These are phyloP conservation scores for Aepyceros melampus DNA, from an alignment of 2,113 vertebrate genomes.

Conservation along the genomic window DNA sequence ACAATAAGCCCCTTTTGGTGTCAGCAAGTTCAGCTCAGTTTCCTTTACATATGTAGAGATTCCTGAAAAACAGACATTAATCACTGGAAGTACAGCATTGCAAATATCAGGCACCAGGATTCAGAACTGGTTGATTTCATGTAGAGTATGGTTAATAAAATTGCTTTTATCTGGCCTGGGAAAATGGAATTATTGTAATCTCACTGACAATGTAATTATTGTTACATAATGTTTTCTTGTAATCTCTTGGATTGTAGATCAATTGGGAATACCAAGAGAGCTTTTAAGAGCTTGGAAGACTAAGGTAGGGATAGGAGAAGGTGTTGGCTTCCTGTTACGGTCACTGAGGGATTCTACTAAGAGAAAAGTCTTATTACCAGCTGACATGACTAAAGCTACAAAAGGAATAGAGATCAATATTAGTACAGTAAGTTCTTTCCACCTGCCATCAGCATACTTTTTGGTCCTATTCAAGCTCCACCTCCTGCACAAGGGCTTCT, in stretches of 20 bases:
- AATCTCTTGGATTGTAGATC: not conserved
- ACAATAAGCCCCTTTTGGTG: not conserved
- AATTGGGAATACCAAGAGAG: not conserved
- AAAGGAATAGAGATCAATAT: not conserved
- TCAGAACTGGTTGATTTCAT: not conserved
- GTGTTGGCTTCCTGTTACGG: not conserved
- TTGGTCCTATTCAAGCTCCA: not conserved
- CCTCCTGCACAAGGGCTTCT: not conserved
- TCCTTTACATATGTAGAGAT: not conserved
- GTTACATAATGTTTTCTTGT: not conserved
- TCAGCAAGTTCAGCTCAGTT: not conserved
- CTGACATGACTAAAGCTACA: not conserved
- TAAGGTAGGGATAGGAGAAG: not conserved
- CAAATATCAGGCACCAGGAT: not conserved
- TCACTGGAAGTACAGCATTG: not conserved
- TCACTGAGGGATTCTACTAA: not conserved
- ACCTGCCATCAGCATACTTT: not conserved
- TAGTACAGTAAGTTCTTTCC: not conserved
- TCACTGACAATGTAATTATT: not conserved
- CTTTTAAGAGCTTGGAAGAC: not conserved
- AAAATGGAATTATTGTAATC: not conserved
- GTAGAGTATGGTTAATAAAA: not conserved
- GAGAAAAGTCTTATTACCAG: not conserved
- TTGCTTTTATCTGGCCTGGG: not conserved
- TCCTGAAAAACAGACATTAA: not conserved